phyloP scores from a whole-genome alignment of 2,888 invertebrate genomes.

The Acrobasis repandana region DNA sequence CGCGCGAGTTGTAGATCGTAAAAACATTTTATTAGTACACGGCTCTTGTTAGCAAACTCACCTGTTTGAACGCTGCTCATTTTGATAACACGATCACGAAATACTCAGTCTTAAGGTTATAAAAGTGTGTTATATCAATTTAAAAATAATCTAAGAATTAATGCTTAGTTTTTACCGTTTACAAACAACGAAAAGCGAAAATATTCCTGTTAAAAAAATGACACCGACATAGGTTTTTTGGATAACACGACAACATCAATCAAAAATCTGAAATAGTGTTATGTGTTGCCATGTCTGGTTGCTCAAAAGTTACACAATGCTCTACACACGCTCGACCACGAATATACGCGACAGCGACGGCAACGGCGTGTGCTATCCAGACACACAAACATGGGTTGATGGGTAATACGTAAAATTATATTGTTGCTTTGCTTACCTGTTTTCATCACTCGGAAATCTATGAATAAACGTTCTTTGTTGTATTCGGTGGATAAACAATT shows the following conservation, averaged over 20 bases:
- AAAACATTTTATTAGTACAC: not conserved
- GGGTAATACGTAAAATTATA: no score
- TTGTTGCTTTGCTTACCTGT: no score
- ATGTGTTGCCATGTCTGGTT: no score
- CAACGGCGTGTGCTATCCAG: no score
- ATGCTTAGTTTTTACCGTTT: not conserved
- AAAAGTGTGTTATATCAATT: conserved; percentile 14
- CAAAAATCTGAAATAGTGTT: no score
- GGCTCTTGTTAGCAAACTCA: conserved; percentile 38
- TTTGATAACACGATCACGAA: conserved; percentile 33
- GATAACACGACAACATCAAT: not conserved
- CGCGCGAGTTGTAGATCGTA: not conserved
- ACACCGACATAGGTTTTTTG: not conserved
- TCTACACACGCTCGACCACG: no score
- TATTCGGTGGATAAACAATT: no score
- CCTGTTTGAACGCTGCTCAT: conserved; percentile 75
- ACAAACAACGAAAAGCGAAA: not conserved
- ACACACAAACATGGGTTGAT: no score
- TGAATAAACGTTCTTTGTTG: no score
- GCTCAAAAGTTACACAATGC: no score
- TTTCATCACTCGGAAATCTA: no score
- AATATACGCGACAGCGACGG: no score
- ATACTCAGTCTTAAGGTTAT: conserved; percentile 27
- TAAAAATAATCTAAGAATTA: conserved; percentile 14
- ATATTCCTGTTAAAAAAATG: not conserved